phyloP scores from a whole-genome alignment of 2,888 invertebrate genomes.

The Xanthostigma xanthostigma region DNA sequence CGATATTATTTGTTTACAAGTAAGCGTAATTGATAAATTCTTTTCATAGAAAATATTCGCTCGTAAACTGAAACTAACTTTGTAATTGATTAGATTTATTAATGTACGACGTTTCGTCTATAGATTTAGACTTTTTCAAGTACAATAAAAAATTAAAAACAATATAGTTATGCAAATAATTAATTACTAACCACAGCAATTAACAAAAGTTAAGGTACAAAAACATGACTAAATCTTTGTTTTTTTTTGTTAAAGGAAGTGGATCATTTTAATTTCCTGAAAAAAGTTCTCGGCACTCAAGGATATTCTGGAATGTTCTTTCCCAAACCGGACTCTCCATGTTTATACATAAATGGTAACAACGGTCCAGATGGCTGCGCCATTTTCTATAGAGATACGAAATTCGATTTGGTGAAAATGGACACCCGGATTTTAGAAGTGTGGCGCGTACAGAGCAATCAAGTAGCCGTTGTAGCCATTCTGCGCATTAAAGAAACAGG shows the following conservation, averaged over 20 bases:
- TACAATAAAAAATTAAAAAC: too few species aligned
- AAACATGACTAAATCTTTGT: conserved; percentile 9
- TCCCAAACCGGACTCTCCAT: conserved; percentile 65
- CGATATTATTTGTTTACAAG: conserved; percentile 57
- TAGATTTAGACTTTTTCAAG: too few species aligned
- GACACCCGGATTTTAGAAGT: conserved; percentile 48
- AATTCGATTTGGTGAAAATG: conserved; percentile 41
- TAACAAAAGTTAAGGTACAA: too few species aligned
- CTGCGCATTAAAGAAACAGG: conserved; percentile 37
- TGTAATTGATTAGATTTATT: conserved; percentile 2
- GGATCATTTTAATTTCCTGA: conserved; percentile 56
- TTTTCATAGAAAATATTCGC: background rate
- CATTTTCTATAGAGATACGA: conserved; percentile 48
- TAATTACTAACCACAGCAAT: too few species aligned
- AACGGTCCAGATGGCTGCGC: conserved; percentile 70
- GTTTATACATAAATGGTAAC: conserved; percentile 52
- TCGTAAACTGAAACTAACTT: conserved; percentile 10
- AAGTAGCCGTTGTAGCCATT: conserved; percentile 45
- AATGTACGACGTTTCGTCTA: too few species aligned
- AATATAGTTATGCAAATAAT: too few species aligned
- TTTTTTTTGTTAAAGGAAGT: conserved; percentile 40
- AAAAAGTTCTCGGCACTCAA: conserved; percentile 41
- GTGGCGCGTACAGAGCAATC: conserved; percentile 60
- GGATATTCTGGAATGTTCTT: conserved; percentile 55
- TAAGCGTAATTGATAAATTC: conserved; percentile 18